These are phyloP conservation scores for Macrotrachela quadricornifera DNA, from an alignment of 1,140 invertebrate genomes.

Conservation along the genomic window DNA sequence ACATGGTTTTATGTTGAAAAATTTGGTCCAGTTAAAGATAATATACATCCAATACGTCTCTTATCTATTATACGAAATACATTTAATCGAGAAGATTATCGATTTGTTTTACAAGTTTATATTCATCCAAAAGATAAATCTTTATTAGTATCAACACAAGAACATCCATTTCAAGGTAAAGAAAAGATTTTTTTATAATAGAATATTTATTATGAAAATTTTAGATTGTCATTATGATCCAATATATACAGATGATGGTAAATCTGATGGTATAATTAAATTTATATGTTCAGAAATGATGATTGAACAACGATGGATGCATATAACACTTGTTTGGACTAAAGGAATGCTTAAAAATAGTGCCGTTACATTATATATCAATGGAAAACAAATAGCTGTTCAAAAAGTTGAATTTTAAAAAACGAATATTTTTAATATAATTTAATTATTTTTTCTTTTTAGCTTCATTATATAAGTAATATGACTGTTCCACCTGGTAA, in stretches of 20 bases:
- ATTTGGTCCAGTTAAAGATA: conserved; percentile 49
- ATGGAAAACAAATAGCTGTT: conserved; percentile 43
- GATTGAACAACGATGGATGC: conserved; percentile 57
- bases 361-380: conserved; percentile 68
- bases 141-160: conserved; percentile 73
- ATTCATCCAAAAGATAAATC: conserved; percentile 73
- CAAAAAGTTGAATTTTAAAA: conserved; percentile 29
- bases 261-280: conserved; percentile 32
- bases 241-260: conserved; percentile 40
- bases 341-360: conserved; percentile 76
- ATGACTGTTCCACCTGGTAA: conserved; percentile 57
- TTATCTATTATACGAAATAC: conserved; percentile 53
- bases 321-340: conserved; percentile 46
- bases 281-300: conserved; percentile 85
- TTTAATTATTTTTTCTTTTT: conserved; percentile 5
- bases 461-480: conserved; percentile 76
- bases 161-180: conserved; percentile 51
- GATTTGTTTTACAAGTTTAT: conserved; percentile 64
- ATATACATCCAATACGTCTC: conserved; percentile 58
- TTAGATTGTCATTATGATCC: conserved; percentile 64
- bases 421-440: not conserved
- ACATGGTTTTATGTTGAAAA: conserved; percentile 93
- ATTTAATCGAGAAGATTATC: conserved; percentile 40
- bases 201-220: too few species aligned
- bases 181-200: conserved; percentile 9